Evolutionary conservation across 2,888 invertebrate genomes (phyloP), one percentile per base, ranked within the genome.

Genomic region (Aelia acuminata): DNA sequence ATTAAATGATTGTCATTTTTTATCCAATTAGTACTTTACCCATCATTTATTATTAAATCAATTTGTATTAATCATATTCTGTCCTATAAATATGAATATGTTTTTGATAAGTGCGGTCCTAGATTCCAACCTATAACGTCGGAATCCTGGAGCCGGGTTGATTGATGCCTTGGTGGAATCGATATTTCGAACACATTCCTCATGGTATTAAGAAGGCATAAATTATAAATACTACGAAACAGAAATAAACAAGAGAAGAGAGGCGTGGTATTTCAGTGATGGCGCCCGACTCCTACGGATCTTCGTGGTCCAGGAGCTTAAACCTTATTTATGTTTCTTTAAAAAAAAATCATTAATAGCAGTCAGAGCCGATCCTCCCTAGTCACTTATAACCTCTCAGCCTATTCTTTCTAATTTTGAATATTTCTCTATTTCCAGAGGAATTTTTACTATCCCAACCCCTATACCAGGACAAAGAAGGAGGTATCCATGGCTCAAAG

Each of bases 301-400:
- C 20, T 3, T 1, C 26, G 15, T 1, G 31, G 18, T n/a, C n/a
- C 39, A 15, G 26, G 5, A 70, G 43, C 80, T 80, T 80, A 80
- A 80, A 80, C 80, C 80, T 80, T 80, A 80, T 80, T 80, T 47
- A 80, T 80, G 80, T 47, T n/a, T n/a, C n/a, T 80, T 80, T 39
- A 80, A 47, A 80, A 75, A 75, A 80, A 80, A 80, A 80, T 80
- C 80, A 80, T 80, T 80, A 80, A 47, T 80, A 80, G 80, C 80
- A 80, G 80, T 80, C 43, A 47, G 80, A 3, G 22, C 13, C 80
- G 80, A 43, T 80, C 47, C 80, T 22, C 22, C 18, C 0, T 8
- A 80, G 80, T 47, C 80, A 43, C 80, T 80, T 80, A 80, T 80
- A 80, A 80, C 80, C 22, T 22, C 39, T 47, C 80, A 13, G 11